Conservation (phyloP, 2,113 vertebrate species). For the Silurus asotus region DNA sequence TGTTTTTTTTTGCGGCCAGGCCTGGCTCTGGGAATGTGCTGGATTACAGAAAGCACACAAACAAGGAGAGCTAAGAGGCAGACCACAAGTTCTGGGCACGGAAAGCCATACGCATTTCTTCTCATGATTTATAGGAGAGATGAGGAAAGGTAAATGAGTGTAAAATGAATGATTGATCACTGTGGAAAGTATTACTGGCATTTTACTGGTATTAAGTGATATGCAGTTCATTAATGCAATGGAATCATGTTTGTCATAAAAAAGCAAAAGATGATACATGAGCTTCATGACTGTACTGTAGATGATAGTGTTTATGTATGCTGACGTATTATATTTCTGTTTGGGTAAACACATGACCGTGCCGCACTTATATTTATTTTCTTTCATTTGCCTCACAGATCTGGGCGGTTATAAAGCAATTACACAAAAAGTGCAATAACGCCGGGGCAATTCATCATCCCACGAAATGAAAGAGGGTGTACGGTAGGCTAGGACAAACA, state of each 20-base stretch:
- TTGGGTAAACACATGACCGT: not conserved
- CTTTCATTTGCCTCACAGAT: conserved; percentile 3
- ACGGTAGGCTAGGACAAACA: not conserved
- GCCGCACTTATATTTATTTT: not conserved
- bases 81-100: conserved; percentile 34
- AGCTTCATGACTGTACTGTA: not conserved
- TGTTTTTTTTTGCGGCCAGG: conserved; percentile 40
- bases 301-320: not conserved
- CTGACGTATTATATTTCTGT: not conserved
- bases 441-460: not conserved
- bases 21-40: conserved; percentile 43
- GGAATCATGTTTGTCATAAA: not conserved
- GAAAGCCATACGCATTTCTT: not conserved
- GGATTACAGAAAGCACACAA: conserved; percentile 42
- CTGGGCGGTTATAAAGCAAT: not conserved
- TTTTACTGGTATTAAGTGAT: conserved; percentile 1
- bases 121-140: conserved; percentile 21
- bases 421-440: not conserved
- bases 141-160: not conserved
- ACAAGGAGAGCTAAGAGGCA: conserved; percentile 21
- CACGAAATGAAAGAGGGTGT: conserved; percentile 8
- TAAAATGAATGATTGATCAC: not conserved
- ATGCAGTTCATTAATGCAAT: not conserved
- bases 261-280: not conserved
- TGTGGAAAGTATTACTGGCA: not conserved